These are phyloP conservation scores for Solenopsis invicta DNA, from an alignment of 1,140 invertebrate species.

Conservation along the genomic window DNA sequence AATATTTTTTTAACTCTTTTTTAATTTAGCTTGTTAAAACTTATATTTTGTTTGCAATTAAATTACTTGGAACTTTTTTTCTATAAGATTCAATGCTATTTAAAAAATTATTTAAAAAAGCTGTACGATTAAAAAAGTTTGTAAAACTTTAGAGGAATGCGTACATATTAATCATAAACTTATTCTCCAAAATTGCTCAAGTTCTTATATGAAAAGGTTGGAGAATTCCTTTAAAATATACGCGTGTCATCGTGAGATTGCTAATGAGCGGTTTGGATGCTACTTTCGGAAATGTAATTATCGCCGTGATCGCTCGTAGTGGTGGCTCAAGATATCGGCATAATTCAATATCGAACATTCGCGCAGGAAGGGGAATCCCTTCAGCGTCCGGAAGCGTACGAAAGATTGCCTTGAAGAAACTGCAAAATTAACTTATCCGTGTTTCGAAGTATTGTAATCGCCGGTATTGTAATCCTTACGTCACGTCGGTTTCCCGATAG, in stretches of 20 bases:
- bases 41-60: too few relatives aligned
- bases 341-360: not conserved
- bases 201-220: too few relatives aligned
- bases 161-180: too few relatives aligned
- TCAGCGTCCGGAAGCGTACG: not conserved
- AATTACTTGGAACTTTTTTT: too few relatives aligned
- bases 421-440: not conserved
- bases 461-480: too few relatives aligned
- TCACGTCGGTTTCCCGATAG: not conserved
- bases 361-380: not conserved
- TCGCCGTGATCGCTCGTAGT: not conserved
- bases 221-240: not conserved
- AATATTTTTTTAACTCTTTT: too few relatives aligned
- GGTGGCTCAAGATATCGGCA: not conserved
- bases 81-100: too few relatives aligned
- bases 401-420: not conserved
- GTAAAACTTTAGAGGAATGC: too few relatives aligned
- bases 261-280: not conserved
- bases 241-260: not conserved
- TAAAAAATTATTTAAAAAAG: too few relatives aligned
- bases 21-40: too few relatives aligned
- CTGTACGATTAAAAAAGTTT: too few relatives aligned
- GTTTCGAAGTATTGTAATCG: not conserved
- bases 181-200: too few relatives aligned
- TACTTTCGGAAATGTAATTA: conserved; percentile 27